Evolutionary conservation across 2,113 vertebrate genomes (phyloP), one percentile per base, ranked within the genome.

Genomic region (Oryctolagus cuniculus): DNA sequence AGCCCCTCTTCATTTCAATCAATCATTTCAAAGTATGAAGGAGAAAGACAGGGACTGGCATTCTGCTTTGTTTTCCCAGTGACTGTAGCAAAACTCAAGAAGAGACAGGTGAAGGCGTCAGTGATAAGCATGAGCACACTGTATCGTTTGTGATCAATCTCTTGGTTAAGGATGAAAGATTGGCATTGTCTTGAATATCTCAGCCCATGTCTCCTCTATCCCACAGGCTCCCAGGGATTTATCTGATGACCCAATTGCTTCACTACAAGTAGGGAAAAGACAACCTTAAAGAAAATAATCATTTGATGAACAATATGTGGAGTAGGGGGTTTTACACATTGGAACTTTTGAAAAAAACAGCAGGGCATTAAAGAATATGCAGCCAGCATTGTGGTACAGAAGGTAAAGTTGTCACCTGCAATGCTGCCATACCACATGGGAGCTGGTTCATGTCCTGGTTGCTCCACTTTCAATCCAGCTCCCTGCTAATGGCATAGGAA

Each of bases 131-230:
- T 24, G 51, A 85, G 51, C 22, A 1, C 83, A 89, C 31, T 78
- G 24, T 94, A 61, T 87, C 80, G 95, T 87, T 93, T 91, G 77
- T 36, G 11, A 74, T 96, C 85, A 53, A 74, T 91, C 73, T 88
- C 3, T n/a, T 90, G 38, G 9, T 89, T 96, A 87, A 93, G 66
- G 91, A 74, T 79, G 91, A 75, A 67, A 51, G 19, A 67, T 84
- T 82, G 22, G 9, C 6, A 55, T 80, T 29, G 19, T 24, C 31
- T 63, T 7, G 17, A 93, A 15, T 61, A 95, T 44, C 25, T 58
- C 8, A 12, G 2, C 10, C 21, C 81, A 58, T 17, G 3, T 13
- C 22, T 0, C 55, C 92, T 38, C 1, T 86, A 72, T 3, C 82
- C 6, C 49, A 34, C 9, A 31, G 25, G 70, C 53, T 79, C 38